Percentiles rank a stretch among this genome's conserved stretches.
phyloP scores from a whole-genome alignment of 2,797 vertebrate genomes.

The Pygocentrus nattereri region DNA sequence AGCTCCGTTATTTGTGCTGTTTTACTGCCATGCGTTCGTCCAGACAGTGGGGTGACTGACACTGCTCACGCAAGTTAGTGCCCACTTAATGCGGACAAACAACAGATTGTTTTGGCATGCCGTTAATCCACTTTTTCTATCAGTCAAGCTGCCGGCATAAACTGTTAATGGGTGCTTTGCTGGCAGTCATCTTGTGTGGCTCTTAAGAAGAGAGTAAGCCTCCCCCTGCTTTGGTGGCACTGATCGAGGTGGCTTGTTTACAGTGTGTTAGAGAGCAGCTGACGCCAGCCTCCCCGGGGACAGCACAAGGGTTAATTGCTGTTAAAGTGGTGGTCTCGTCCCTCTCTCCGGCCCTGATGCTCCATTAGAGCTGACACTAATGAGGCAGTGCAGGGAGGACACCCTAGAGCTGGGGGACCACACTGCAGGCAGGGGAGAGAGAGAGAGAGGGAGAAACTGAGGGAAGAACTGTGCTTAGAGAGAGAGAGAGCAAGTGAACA shows the following conservation, averaged over 20 bases:
- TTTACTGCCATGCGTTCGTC: slow-evolving; percentile 14
- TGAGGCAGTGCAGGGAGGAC: slow-evolving; percentile 83
- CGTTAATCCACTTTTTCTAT: slow-evolving; percentile 40
- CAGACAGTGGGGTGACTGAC: slow-evolving; percentile 29
- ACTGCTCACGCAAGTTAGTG: slow-evolving; percentile 32
- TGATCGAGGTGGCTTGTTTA: slow-evolving; percentile 89
- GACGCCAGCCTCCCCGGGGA: slow-evolving; percentile 85
- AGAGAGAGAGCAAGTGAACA: slow-evolving; percentile 14
- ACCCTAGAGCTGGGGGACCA: slow-evolving; percentile 65
- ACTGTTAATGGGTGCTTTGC: slow-evolving; percentile 37
- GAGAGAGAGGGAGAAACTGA: slow-evolving; percentile 13
- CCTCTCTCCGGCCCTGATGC: slow-evolving; percentile 83
- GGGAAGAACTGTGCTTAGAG: slow-evolving; percentile 38
- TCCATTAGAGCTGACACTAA: slow-evolving; percentile 90
- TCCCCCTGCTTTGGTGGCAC: slow-evolving; percentile 76
- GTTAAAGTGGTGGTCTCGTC: slow-evolving; percentile 88
- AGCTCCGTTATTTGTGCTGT: slow-evolving; percentile 50
- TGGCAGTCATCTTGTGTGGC: slow-evolving; percentile 26
- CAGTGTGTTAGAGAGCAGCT: slow-evolving; percentile 88
- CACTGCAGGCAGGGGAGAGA: slow-evolving; percentile 30
- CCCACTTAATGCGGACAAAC: slow-evolving; percentile 37
- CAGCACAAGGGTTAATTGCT: slow-evolving; percentile 89
- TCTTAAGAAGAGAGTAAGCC: slow-evolving; percentile 30
- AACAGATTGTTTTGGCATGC: slow-evolving; percentile 37
- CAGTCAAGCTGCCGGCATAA: slow-evolving; percentile 38